phyloP scores from a whole-genome alignment of 2,888 invertebrate species.

The Drosophila differens region DNA sequence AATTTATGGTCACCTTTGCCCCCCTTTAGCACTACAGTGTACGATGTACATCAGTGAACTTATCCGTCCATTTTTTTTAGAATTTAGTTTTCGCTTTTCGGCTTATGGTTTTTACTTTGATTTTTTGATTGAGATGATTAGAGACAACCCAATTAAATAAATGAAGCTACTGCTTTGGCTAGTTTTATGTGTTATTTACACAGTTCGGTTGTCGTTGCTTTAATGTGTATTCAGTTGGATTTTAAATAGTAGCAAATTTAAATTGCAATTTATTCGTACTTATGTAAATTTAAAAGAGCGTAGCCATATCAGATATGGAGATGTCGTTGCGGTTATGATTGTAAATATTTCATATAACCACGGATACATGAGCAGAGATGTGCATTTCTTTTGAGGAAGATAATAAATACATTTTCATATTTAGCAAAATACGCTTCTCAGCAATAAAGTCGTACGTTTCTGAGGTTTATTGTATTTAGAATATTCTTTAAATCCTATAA shows the following conservation, averaged over 20 bases:
- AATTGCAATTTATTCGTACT: conserved; percentile 8
- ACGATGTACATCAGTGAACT: conserved; percentile 8
- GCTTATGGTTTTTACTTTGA: conserved; percentile 22
- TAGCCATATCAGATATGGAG: conserved; percentile 8
- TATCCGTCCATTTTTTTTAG: conserved; percentile 18
- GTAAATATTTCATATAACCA: conserved; percentile 31
- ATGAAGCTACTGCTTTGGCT: conserved; percentile 10
- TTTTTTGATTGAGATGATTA: conserved; percentile 38
- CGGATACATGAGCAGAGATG: not conserved
- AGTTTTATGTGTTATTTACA: conserved; percentile 6
- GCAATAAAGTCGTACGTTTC: not conserved
- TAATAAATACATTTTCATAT: conserved; percentile 3
- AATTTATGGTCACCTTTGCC: conserved; percentile 70
- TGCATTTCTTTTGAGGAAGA: not conserved
- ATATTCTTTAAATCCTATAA: not conserved
- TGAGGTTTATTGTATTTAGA: not conserved
- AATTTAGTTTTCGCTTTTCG: conserved; percentile 16
- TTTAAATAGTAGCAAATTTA: conserved; percentile 6
- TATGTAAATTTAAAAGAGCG: not conserved
- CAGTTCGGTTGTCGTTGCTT: not conserved
- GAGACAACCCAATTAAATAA: conserved; percentile 53
- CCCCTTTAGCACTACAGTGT: not conserved
- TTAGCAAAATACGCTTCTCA: not conserved
- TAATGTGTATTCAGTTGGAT: not conserved
- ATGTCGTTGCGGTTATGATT: conserved; percentile 12